Evolutionary conservation across 2,113 vertebrate genomes (phyloP).

Genomic region (Dicaeum eximium): DNA sequence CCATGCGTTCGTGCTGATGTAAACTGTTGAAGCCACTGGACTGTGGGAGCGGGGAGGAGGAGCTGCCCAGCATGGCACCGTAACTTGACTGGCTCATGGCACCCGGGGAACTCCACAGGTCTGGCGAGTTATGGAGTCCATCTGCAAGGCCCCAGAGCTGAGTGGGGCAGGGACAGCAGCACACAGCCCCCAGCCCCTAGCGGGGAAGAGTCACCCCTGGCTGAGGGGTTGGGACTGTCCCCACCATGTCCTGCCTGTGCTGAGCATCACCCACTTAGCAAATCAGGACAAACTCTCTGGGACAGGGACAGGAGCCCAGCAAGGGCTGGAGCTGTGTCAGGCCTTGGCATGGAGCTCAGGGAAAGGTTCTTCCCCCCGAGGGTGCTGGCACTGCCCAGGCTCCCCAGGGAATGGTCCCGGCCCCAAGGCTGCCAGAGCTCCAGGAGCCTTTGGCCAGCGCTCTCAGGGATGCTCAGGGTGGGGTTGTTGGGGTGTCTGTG

Average conservation of each 20-base stretch:
- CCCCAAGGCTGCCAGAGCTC: not conserved
- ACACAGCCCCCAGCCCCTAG: rapidly evolving
- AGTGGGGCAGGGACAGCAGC: rapidly evolving
- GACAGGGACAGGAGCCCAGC: not conserved
- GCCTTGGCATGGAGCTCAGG: not conserved
- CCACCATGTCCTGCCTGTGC: rapidly evolving
- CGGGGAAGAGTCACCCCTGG: rapidly evolving
- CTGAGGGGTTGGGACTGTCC: not conserved
- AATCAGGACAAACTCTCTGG: not conserved
- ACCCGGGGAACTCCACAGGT: conserved; percentile 87
- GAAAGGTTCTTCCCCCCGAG: not conserved
- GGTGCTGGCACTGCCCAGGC: not conserved
- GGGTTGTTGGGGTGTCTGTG: not conserved
- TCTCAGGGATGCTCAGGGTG: not conserved
- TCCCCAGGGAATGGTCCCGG: not conserved
- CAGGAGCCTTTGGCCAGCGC: not conserved
- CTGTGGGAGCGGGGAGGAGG: conserved; percentile 84
- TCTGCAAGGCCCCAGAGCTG: conserved; percentile 52
- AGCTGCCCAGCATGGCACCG: conserved; percentile 86
- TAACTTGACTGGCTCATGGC: conserved; percentile 86
- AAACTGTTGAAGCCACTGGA: conserved; percentile 84
- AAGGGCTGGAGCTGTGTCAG: not conserved
- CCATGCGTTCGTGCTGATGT: conserved; percentile 94
- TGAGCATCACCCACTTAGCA: not conserved
- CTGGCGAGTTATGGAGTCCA: conserved; percentile 72